phyloP scores from a whole-genome alignment of 2,888 invertebrate species.

The Trichopria drosophilae region DNA sequence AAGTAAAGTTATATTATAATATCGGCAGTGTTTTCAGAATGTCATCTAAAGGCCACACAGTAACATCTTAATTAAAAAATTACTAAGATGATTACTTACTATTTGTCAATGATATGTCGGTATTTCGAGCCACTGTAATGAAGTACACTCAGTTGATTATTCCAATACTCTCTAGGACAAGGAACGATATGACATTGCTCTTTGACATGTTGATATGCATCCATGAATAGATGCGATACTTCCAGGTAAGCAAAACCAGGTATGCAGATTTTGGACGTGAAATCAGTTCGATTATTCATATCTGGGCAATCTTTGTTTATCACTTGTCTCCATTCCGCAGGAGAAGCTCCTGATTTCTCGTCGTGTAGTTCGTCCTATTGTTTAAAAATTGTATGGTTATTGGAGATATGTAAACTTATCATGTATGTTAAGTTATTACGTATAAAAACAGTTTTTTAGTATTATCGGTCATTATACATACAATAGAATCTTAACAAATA shows the following conservation, averaged over 20 bases:
- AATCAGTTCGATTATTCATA: conserved; percentile 45
- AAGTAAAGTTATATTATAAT: too few relatives aligned
- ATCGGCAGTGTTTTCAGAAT: too few relatives aligned
- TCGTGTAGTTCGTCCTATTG: too few relatives aligned
- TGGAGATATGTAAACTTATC: neutral
- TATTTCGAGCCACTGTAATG: conserved; percentile 43
- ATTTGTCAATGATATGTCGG: conserved; percentile 42
- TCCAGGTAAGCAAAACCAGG: conserved; percentile 55
- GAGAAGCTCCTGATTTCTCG: neutral
- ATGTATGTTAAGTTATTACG: too few relatives aligned
- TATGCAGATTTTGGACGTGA: conserved; percentile 52
- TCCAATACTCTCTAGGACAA: conserved; percentile 37
- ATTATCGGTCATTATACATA: too few relatives aligned
- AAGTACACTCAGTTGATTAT: conserved; percentile 36
- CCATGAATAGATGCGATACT: conserved; percentile 49
- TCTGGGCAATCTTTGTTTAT: conserved; percentile 56
- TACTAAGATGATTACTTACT: conserved; percentile 48
- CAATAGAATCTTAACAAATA: too few relatives aligned
- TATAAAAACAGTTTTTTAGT: too few relatives aligned
- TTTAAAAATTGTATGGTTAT: neutral
- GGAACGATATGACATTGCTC: conserved; percentile 39
- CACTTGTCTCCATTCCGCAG: conserved; percentile 46
- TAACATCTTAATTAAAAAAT: too few relatives aligned
- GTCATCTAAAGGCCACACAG: neutral
- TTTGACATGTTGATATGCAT: conserved; percentile 36